Evolutionary conservation across 2,888 invertebrate genomes (phyloP), one percentile per base, ranked within the genome.

Genomic region (Alviniconcha strummeri): DNA sequence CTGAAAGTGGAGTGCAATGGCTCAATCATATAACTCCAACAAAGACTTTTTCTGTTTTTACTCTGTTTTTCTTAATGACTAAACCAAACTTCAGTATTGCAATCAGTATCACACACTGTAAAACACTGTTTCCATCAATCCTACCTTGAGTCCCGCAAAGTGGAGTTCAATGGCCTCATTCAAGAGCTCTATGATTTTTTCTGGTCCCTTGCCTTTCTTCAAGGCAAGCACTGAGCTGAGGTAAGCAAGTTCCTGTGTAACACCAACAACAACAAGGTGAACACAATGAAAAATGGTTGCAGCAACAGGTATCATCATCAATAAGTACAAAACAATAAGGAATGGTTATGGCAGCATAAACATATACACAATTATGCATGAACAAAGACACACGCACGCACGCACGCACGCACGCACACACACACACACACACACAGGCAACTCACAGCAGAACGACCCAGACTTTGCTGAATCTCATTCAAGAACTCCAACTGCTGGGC

Each of bases 401-500:
- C 64, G 4, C 64, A 64, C 15, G 4, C 64, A 64, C 64, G 4
- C 64, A 64, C 64, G 15, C 64, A 64, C 64, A 4, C 64, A 64
- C 64, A 4, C 64, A 64, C 64, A 4, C 64, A 64, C 64, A 64
- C 64, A 64, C 64, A 64, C 64, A 64, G 11, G 15, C 64, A 64
- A 90, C 91, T 94, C 57, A 97, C 96, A 36, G 96, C 95, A 84
- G 96, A 96, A 76, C 95, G 95, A 8, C 95, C 94, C 78, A 94
- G 93, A 13, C 96, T 95, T 88, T 96, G 96, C 93, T 97, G 96
- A 54, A 97, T 94, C 94, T 98, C 97, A 91, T 96, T 95, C 2
- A 98, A 94, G 90, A 98, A 96, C 89, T 98, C 97, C 67, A 98
- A 95, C 94, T 99, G 98, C 89, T 97, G 97, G 13, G 96, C 95